Base-by-base conservation (phyloP, 2,797 vertebrate species). In the Paratrypauchen microcephalus region DNA sequence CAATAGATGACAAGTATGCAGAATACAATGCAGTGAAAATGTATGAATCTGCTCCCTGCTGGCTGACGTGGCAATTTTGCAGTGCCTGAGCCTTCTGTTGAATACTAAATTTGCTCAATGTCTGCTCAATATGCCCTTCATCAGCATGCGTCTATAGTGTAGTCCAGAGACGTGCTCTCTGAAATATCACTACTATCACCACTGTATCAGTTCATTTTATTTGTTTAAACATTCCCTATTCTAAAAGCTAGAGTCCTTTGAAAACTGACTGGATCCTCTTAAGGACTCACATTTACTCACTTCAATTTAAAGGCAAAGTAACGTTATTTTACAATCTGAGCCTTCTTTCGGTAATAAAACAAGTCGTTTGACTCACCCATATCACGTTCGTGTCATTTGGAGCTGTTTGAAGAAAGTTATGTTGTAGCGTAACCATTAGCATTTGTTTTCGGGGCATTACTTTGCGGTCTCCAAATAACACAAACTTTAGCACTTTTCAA, bases 41-140 rank as follows among this genome's bases (percentile, higher is more conserved):
- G 7, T 11, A 68, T 71, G 65, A 63, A 21, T 69, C 66, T 60
- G 71, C 54, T 59, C 56, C 54, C 86, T 78, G 83, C 52, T 68
- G 73, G 62, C 72, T 77, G 77, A 86, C 82, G 81, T 77, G 67
- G 67, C 68, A 63, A 47, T 82, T 77, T 68, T 64, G 23, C 52
- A 71, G 50, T 82, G 75, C 69, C 72, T 56, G 67, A 36, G 30
- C 79, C 75, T 61, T 72, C 68, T 39, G 67, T 58, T 73, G 68
- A 79, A 73, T 75, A 79, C 69, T 60, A 76, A 64, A 73, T 64
- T 72, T 72, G 1, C 19, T 66, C 63, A 68, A 64, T 65, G 70
- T 2, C 68, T 69, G 58, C 45, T 76, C 60, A 55, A 72, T 55
- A 65, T 69, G 5, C 36, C 45, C 71, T 76, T 68, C 71, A 70